Base-by-base conservation (phyloP, 1,140 invertebrate genomes). In the Saccostrea glomerata region DNA sequence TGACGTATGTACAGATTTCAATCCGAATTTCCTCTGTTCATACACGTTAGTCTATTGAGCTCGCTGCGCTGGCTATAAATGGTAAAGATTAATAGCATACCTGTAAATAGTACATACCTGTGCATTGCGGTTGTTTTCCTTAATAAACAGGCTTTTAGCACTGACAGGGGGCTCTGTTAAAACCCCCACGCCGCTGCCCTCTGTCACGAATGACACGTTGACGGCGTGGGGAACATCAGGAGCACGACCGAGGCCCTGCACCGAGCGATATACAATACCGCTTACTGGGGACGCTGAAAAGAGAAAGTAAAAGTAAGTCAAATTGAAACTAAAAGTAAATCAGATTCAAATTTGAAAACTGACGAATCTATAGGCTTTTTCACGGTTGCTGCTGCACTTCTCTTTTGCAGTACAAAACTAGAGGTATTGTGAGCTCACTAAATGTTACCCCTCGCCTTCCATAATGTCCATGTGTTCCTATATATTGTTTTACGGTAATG, bases 241-340 rank as follows among this genome's bases (percentile, higher is more conserved):
- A 97, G 96, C 97, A 98, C 98, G 97, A 98, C 98, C 97, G 98
- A 98, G 98, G 98, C 98, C 98, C 98, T 96, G 98, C 97, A 96
- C 98, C 98, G 97, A 99, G 97, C 97, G 97, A 97, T 96, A 98
- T 97, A 96, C 96, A 97, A 95, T 97, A 98, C 93, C 96, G 96
- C 87, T 96, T 93, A 83, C 87, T 89, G 83, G 90, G 90, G 73
- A 92, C 89, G 87, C 94, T 94, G 91, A 86, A 94, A 93, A 13
- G 85, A 87, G 70, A 73, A 73, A 77, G 12, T 77, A 89, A 90
- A 89, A 63, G 82, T 15, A 70, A 54, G n/a, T n/a, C 6, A 17
- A 63, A 63, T 1, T 63, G 15, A 63, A 63, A 63, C 17, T 63
- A 15, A 60, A 60, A 60, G 58, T 60, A n/a, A n/a, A n/a, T n/a